Base-by-base conservation (phyloP, 2,888 invertebrate species). In the Metallyticus violacea region DNA sequence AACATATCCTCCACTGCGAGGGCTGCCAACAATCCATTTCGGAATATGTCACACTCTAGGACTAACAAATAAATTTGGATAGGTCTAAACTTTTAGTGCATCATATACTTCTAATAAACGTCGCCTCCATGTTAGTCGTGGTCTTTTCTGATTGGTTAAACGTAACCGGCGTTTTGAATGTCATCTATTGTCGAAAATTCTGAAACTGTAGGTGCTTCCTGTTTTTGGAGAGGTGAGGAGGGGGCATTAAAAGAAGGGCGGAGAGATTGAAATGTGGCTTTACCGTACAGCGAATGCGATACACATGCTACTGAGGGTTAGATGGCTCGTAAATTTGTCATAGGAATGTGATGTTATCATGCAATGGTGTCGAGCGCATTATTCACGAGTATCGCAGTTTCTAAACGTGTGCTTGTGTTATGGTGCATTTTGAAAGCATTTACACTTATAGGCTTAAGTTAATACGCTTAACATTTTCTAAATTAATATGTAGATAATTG, bases 1-100 rank as follows among this genome's bases (percentile, higher is more conserved):
- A 93, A 90, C 95, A 91, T 93, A 94, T 95, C 91, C 94, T 94
- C 92, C 94, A 94, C 89, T 90, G 86, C 93, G 93, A 89, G 93
- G 91, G 92, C 92, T 93, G 90, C 93, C 92, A 92, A 93, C 90
- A 91, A 93, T 93, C 92, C 92, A 93, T 91, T 86, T 86, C 81
- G n/a, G 86, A 76, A 7, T 6, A 9, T 76, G 2, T 7, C 15
- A 81, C 40, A 30, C 29, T 26, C 29, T 1, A 30, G 28, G 5
- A 5, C 1, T 25, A 25, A 30, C 27, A 25, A 30, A 29, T 40
- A 30, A 30, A 6, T 81, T 81, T 9, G 25, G 29, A n/a, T 40
- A 30, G 26, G 86, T 82, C 85, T 1, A 27, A 78, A 86, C 29
- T 80, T 77, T 28, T 77, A 26, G 77, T 78, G 15, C 9, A 26